Evolutionary conservation across 2,888 invertebrate species (phyloP).

Genomic region (Tenodera sinensis): DNA sequence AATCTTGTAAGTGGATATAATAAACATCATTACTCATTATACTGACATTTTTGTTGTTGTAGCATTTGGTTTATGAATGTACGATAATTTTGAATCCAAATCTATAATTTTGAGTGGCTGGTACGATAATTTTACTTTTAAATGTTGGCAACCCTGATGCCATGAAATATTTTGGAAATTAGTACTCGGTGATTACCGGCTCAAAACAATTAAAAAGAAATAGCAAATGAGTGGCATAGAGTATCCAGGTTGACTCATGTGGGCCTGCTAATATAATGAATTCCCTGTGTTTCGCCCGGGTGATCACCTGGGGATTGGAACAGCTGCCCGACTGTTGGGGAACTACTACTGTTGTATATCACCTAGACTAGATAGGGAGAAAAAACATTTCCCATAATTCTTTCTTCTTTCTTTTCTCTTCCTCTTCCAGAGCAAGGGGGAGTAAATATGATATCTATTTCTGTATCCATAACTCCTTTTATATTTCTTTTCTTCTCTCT

Average conservation of each 20-base stretch:
- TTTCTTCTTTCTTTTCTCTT: background rate
- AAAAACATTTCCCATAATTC: constrained; percentile 6
- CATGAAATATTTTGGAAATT: too few species aligned
- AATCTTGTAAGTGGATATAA: too few species aligned
- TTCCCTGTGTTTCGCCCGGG: constrained; percentile 4
- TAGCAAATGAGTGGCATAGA: background rate
- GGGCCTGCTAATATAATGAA: constrained; percentile 12
- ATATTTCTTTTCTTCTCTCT: background rate
- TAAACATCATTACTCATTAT: too few species aligned
- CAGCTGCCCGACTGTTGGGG: constrained; percentile 4
- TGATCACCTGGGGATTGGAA: constrained; percentile 19
- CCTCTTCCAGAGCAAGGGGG: background rate
- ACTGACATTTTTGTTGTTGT: too few species aligned
- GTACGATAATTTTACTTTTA: too few species aligned
- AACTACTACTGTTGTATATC: background rate
- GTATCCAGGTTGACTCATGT: constrained; percentile 16
- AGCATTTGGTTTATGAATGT: too few species aligned
- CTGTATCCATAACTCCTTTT: constrained; percentile 24
- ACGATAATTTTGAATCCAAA: too few species aligned
- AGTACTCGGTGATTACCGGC: background rate
- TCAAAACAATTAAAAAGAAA: background rate
- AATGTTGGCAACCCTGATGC: too few species aligned
- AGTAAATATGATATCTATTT: constrained; percentile 28
- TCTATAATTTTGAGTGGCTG: too few species aligned
- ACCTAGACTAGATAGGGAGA: background rate